Conservation (phyloP, 2,888 invertebrate species). For the Drosophila kokeensis region DNA sequence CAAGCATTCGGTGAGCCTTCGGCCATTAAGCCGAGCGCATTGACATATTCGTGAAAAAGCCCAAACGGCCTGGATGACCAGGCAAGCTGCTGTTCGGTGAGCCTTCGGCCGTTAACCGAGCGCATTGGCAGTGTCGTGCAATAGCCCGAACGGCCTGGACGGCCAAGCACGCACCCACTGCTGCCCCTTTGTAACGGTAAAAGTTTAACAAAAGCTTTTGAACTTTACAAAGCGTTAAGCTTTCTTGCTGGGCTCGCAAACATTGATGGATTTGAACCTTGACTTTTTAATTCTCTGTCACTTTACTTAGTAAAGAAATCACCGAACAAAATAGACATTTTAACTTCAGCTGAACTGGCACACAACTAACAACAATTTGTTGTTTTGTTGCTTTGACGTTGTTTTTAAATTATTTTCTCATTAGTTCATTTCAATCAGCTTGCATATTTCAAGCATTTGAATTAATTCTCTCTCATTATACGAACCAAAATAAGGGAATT, state of each 20-base stretch:
- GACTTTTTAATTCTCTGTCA: background rate
- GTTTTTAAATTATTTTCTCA: background rate
- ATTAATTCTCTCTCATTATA: background rate
- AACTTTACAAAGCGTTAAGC: conserved; percentile 1
- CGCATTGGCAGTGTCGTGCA: background rate
- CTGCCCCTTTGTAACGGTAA: conserved; percentile 3
- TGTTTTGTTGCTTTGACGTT: background rate
- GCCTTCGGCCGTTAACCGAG: conserved; percentile 1
- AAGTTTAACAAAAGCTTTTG: conserved; percentile 5
- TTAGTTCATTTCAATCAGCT: background rate
- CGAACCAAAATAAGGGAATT: background rate
- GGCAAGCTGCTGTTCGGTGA: background rate
- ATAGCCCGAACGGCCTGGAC: background rate
- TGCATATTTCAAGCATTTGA: background rate
- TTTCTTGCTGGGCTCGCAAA: background rate
- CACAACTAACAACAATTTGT: background rate
- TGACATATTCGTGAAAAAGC: background rate
- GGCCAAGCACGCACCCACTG: background rate
- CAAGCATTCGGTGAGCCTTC: background rate
- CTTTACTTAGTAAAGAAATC: background rate
- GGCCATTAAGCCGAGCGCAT: background rate
- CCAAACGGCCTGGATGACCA: background rate
- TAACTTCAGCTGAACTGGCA: background rate
- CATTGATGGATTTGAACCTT: background rate
- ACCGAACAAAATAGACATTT: background rate